Conservation (phyloP, 1,140 invertebrate species). For the Hydropsyche tenuis region DNA sequence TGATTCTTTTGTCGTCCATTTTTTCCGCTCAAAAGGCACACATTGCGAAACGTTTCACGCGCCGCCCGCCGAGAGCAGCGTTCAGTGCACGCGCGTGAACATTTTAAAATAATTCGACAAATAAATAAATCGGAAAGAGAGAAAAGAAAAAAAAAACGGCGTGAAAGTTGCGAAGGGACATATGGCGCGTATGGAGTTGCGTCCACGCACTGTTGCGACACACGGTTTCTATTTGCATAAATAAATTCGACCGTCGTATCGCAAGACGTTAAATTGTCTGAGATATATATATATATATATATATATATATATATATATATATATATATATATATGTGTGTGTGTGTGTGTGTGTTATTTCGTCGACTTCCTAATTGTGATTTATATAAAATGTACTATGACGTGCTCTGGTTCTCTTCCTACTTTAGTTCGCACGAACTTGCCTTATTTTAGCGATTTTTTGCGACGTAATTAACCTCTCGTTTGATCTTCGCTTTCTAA, state of each 20-base stretch:
- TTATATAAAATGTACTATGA: neutral
- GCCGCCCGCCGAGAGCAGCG: no score
- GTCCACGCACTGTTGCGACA: conserved; percentile 15
- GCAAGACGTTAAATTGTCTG: conserved; percentile 2
- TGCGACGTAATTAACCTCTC: no score
- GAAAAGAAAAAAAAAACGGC: neutral
- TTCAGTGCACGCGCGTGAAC: no score
- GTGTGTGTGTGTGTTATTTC: neutral
- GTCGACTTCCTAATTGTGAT: conserved; percentile 10
- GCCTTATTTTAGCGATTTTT: neutral
- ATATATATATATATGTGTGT: no score
- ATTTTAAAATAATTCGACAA: no score
- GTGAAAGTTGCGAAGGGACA: conserved; percentile 5
- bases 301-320: no score
- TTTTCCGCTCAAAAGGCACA: no score
- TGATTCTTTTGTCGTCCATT: no score
- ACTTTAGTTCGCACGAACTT: neutral
- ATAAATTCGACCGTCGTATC: neutral
- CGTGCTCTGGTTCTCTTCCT: neutral
- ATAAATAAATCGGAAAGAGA: no score
- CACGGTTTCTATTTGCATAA: conserved; percentile 24
- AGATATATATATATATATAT: no score
- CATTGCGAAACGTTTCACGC: no score
- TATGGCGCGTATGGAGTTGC: neutral
- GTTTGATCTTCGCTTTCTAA: no score